phyloP scores from a whole-genome alignment of 2,113 vertebrate genomes.

The Pollachius pollachius region DNA sequence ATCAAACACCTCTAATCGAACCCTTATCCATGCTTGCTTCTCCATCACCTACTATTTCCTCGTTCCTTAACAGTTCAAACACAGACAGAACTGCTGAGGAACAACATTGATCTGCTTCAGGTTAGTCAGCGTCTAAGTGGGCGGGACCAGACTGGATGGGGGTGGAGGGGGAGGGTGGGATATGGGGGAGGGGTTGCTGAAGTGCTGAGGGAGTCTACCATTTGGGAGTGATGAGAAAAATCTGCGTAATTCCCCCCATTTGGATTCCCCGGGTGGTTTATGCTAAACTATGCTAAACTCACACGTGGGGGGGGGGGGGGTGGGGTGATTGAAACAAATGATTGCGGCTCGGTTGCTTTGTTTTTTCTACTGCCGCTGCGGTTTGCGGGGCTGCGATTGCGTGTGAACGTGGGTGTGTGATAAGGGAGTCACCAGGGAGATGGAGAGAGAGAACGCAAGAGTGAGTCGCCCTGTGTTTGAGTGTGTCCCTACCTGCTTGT shows the following conservation, averaged over 20 bases:
- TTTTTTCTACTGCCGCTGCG: slow-evolving; percentile 37
- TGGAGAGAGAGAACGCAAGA: no score
- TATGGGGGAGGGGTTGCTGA: slow-evolving; percentile 10
- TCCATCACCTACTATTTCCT: no score
- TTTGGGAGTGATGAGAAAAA: slow-evolving; percentile 1
- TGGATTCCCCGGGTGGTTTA: slow-evolving; percentile 32
- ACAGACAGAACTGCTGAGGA: no score
- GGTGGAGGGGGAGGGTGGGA: slow-evolving; percentile 26
- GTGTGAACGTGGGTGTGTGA: not conserved
- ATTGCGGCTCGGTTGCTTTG: slow-evolving; percentile 18
- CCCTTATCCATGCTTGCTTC: no score
- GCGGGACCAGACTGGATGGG: slow-evolving; percentile 22
- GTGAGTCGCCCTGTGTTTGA: no score
- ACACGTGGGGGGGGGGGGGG: slow-evolving; percentile 23
- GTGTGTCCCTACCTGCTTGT: no score
- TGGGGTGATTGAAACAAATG: slow-evolving; percentile 57
- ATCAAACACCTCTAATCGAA: no score
- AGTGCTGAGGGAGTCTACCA: no score
- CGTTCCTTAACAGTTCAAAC: no score
- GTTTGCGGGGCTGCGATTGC: slow-evolving; percentile 1
- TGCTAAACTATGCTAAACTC: slow-evolving; percentile 56
- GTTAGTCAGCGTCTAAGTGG: not conserved
- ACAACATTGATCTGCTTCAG: no score
- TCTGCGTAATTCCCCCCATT: slow-evolving; percentile 26
- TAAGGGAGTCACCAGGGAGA: no score